phyloP scores from a whole-genome alignment of 2,113 vertebrate genomes.

The Philantomba maxwellii region DNA sequence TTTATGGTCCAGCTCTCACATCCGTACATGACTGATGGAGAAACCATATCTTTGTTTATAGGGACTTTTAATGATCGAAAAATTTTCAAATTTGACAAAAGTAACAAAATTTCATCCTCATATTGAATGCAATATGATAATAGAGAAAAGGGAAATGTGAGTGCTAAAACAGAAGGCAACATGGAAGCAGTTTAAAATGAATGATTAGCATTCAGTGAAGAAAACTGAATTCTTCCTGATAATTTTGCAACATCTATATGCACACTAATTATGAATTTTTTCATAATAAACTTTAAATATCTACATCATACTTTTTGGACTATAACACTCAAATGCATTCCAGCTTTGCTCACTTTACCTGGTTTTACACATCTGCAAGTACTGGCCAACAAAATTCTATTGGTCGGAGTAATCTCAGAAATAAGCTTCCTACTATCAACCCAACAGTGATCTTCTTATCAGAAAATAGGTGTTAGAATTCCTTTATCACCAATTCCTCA shows the following conservation, averaged over 20 bases:
- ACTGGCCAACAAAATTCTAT: not conserved
- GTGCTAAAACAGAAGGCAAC: not conserved
- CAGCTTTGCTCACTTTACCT: not conserved
- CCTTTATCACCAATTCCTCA: not conserved
- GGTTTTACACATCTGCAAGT: not conserved
- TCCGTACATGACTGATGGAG: not conserved
- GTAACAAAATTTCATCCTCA: not conserved
- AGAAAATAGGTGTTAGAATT: not conserved
- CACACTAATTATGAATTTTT: not conserved
- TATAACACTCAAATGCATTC: not conserved
- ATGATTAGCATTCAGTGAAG: not conserved
- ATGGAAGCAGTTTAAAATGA: not conserved
- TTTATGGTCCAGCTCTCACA: not conserved
- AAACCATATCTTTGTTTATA: not conserved
- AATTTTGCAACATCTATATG: not conserved
- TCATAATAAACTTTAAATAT: not conserved
- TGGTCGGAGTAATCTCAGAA: not conserved
- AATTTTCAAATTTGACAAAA: conserved; percentile 29
- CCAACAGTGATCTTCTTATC: not conserved
- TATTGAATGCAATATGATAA: not conserved
- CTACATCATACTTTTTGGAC: not conserved
- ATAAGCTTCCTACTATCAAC: not conserved
- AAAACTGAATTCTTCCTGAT: not conserved
- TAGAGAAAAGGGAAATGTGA: not conserved
- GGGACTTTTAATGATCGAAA: not conserved